Conservation (phyloP, 2,113 vertebrate species). For the Gymnogyps californianus region DNA sequence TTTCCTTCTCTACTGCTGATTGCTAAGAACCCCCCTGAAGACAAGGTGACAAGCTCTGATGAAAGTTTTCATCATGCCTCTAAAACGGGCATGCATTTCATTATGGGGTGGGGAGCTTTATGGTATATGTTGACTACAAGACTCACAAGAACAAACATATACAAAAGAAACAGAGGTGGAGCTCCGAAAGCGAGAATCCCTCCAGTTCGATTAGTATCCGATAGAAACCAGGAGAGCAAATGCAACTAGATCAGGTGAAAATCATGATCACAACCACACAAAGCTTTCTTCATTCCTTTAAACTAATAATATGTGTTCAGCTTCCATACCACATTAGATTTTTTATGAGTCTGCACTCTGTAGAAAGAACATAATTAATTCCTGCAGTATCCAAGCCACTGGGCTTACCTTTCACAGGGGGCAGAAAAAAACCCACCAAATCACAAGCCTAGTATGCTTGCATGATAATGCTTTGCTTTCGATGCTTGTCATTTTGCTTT, state of each 20-base stretch:
- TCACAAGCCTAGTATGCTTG: neutral
- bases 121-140: neutral
- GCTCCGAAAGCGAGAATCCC: neutral
- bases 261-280: neutral
- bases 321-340: neutral
- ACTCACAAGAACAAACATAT: neutral
- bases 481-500: slow-evolving; percentile 28
- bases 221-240: neutral
- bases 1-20: neutral
- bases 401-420: neutral
- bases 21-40: neutral
- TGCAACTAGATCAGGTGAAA: neutral
- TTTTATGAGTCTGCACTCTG: neutral
- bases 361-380: neutral
- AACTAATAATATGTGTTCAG: neutral
- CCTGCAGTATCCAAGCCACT: neutral
- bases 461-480: neutral
- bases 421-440: neutral
- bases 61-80: neutral
- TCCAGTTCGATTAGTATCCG: neutral
- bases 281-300: neutral
- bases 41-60: neutral
- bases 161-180: neutral
- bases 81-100: neutral
- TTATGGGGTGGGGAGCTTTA: neutral